Base-by-base conservation (phyloP, 2,113 vertebrate genomes). In the Puntigrus tetrazona region DNA sequence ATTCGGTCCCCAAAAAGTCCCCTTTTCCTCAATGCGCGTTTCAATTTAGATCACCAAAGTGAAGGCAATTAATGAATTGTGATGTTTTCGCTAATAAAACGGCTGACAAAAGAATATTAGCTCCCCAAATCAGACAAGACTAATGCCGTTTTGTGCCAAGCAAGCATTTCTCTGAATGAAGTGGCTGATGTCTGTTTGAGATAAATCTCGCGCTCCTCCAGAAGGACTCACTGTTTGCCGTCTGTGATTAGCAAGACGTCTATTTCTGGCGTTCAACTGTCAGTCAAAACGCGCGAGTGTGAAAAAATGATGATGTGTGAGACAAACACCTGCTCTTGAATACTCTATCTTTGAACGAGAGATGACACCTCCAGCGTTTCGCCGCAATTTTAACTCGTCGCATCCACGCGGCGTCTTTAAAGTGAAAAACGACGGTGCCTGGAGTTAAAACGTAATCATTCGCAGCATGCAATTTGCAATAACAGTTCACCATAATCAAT, bases 91-190 rank as follows among this genome's bases (percentile, higher is more conserved):
- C 65, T 13, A 25, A 74, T 57, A 34, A 75, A 43, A 4, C 20
- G 29, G 20, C 34, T 84, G 82, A 86, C 88, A 91, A 92, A 87
- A 84, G 70, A 81, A 83, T 41, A 77, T 67, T 76, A 63, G 41
- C 41, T 70, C n/a, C 34, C 47, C 36, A 70, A 63, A 73, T 74
- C 36, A 78, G 34, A 70, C 45, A 69, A 70, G 83, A 57, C 36
- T 57, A 57, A 29, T 67, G 47, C 27, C 0, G 34, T 47, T 70
- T 72, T 74, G 29, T 80, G 85, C 81, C 47, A 31, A 34, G 83
- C 27, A 36, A 55, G 85, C 85, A 22, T 34, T 78, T 86, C 73
- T 83, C 65, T 78, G 57, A 83, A 61, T 34, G 76, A 72, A 78
- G n/a, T 80, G 70, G 10, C 55, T 47, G 75, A 83, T 84, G 81